Evolutionary conservation across 2,888 invertebrate species (phyloP).

Genomic region (Mylabris sibirica): DNA sequence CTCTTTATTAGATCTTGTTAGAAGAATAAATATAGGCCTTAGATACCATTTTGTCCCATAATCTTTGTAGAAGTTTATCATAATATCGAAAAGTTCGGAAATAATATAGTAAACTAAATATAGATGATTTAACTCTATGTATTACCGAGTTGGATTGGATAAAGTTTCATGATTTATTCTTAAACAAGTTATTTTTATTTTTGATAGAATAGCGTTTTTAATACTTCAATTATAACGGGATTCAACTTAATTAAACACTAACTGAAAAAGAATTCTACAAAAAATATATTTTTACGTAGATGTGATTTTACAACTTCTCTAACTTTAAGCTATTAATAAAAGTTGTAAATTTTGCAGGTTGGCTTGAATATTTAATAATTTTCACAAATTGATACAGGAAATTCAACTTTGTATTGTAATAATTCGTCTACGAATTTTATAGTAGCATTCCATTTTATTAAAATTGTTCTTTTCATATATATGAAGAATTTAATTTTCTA

Average conservation of each 20-base stretch:
- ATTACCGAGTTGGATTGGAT: neutral
- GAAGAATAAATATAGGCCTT: conserved; percentile 30
- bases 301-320: conserved; percentile 22
- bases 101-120: conserved; percentile 22
- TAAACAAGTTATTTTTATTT: neutral
- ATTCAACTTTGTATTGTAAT: neutral
- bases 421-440: neutral
- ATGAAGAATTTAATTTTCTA: neutral
- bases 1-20: conserved; percentile 18
- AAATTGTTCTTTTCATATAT: neutral
- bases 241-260: neutral
- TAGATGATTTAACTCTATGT: conserved; percentile 12
- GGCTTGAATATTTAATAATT: conserved; percentile 2
- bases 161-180: neutral
- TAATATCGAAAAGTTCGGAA: conserved; percentile 28
- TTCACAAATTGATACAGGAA: neutral
- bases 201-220: neutral
- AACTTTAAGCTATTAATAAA: conserved; percentile 28
- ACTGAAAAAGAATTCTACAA: neutral
- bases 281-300: neutral
- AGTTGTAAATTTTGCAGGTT: conserved; percentile 3
- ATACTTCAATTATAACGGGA: neutral
- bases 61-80: conserved; percentile 29
- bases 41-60: conserved; percentile 32
- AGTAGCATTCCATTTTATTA: neutral